Conservation (phyloP, 2,113 vertebrate genomes). For the Dipodomys spectabilis region DNA sequence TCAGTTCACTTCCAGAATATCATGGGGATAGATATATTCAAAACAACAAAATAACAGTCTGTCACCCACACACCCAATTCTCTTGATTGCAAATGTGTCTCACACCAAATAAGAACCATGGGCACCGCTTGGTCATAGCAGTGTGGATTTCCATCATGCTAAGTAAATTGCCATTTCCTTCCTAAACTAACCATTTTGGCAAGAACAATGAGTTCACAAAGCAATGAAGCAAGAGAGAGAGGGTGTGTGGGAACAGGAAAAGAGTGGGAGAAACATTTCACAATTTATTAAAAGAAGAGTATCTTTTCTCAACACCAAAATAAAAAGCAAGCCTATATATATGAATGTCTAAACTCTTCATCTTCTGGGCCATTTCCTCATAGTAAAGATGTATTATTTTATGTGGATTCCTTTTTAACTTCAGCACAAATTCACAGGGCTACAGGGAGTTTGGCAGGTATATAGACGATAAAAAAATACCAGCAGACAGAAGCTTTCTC, state of each 20-base stretch:
- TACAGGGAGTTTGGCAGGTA: constrained; percentile 42
- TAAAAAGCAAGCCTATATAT: constrained; percentile 56
- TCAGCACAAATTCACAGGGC: constrained; percentile 29
- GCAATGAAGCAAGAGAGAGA: background rate
- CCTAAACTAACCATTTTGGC: constrained; percentile 23
- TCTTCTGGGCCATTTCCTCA: constrained; percentile 54
- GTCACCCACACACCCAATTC: background rate
- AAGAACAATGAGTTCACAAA: constrained; percentile 65
- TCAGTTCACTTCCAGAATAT: background rate
- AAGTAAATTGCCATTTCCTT: constrained; percentile 40
- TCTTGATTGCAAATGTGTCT: background rate
- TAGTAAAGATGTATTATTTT: constrained; percentile 27
- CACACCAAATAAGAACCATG: background rate
- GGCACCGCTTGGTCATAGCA: background rate
- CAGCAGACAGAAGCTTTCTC: constrained; percentile 53
- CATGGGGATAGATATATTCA: background rate
- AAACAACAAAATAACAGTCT: background rate
- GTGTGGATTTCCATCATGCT: constrained; percentile 36
- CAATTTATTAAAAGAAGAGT: constrained; percentile 72
- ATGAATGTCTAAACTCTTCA: background rate
- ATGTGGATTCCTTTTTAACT: background rate
- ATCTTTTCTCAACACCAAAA: constrained; percentile 62
- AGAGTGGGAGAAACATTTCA: constrained; percentile 72
- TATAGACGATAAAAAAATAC: constrained; percentile 43
- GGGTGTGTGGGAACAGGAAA: constrained; percentile 73